A percentile compares a stretch with the other conserved stretches of the same genome.
phyloP scores from a whole-genome alignment of 2,113 vertebrate genomes.

The Chroicocephalus ridibundus region DNA sequence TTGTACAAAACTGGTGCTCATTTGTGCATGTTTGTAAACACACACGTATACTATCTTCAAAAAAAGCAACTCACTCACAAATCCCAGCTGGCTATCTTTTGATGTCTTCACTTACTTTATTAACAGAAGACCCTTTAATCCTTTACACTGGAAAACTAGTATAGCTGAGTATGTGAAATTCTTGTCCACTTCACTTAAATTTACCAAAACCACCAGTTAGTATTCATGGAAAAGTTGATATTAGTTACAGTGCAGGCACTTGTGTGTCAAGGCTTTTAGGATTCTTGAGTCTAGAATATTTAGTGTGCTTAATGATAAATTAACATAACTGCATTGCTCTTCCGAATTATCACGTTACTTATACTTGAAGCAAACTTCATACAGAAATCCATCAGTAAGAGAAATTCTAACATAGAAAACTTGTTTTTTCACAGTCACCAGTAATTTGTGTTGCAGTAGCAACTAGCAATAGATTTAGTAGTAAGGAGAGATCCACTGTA shows the following conservation, averaged over 20 bases:
- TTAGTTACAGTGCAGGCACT: not conserved
- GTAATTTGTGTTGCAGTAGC: not conserved
- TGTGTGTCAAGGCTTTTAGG: not conserved
- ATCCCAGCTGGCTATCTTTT: not conserved
- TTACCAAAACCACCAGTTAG: not conserved
- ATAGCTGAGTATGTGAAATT: not conserved
- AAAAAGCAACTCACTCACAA: not conserved
- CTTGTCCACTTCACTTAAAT: not conserved
- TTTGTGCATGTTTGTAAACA: not conserved
- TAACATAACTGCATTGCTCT: not conserved
- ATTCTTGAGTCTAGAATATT: not conserved
- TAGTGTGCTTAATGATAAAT: not conserved
- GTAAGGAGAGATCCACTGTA: not conserved
- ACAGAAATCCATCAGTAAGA: not conserved
- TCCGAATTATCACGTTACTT: not conserved
- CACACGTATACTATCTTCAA: accelerated
- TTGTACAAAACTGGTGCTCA: not conserved
- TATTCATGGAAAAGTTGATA: not conserved
- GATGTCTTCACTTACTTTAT: not conserved
- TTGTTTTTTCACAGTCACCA: not conserved
- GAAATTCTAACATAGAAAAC: not conserved
- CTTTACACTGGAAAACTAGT: not conserved
- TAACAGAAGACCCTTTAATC: not conserved
- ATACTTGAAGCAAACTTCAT: not conserved
- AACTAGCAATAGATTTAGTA: not conserved